These are phyloP conservation scores for Bos taurus DNA, from an alignment of 2,113 vertebrate species.

Conservation along the genomic window DNA sequence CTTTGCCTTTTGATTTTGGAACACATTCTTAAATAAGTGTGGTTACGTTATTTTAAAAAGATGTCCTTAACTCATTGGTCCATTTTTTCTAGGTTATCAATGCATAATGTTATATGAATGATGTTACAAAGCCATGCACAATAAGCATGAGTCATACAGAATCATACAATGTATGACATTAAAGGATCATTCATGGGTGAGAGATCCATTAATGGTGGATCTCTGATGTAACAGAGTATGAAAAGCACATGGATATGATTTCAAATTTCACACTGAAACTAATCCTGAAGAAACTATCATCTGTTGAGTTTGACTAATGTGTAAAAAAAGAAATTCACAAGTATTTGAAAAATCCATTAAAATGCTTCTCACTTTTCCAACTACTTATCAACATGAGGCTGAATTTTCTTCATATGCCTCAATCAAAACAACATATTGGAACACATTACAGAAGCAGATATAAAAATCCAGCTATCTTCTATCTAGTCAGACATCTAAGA, in stretches of 20 bases:
- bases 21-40: not conserved
- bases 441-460: not conserved
- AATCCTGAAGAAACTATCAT: not conserved
- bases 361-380: not conserved
- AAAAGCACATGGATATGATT: not conserved
- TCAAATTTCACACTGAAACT: not conserved
- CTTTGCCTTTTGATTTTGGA: not conserved
- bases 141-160: not conserved
- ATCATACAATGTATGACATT: not conserved
- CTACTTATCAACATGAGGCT: not conserved
- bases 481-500: not conserved
- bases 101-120: not conserved
- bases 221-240: not conserved
- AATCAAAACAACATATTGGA: not conserved
- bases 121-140: not conserved
- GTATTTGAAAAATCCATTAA: not conserved
- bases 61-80: not conserved
- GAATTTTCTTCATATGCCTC: not conserved
- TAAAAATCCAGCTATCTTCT: not conserved
- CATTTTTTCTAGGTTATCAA: not conserved
- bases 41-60: not conserved
- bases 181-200: not conserved
- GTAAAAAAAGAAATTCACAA: not conserved
- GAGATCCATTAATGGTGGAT: not conserved
- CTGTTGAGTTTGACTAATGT: not conserved